Evolutionary conservation across 2,113 vertebrate species (phyloP), one percentile per base, ranked within the genome.

Genomic region (Megaptera novaeangliae): DNA sequence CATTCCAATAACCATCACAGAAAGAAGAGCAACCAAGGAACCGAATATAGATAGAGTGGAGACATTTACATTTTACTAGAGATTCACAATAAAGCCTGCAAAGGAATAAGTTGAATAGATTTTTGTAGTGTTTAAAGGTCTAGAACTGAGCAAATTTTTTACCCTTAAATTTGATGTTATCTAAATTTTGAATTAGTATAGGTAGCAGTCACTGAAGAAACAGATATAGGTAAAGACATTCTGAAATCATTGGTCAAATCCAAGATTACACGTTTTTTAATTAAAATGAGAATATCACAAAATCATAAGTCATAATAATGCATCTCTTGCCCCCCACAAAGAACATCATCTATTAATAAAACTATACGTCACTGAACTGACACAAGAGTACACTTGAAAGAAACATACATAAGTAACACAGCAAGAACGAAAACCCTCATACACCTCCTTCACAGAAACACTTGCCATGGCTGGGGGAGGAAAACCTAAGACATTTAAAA

Each of bases 121-220:
- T 80, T 85, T 93, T 83, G 25, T 72, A 87, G 49, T 82, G 61
- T 55, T 88, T 97, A 81, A 88, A 85, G 63, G 69, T 96, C 36
- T 10, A 84, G 46, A 88, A 18, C 18, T 83, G 36, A 90, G 21
- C 34, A 94, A 39, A 80, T 21, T 18, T 15, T 69, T 94, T 91
- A 80, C 34, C 91, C 29, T 68, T 86, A 89, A 90, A 93, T 94
- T 97, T 95, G 63, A 96, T 75, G 27, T 41, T n/a, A 95, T 83
- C 41, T 86, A 66, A 89, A 68, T 87, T 96, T 96, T 95, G 27
- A 96, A 88, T 83, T 81, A 55, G 49, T 36, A 31, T 88, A 52
- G 31, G 49, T 55, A 57, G 12, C n/a, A 66, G 52, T 88, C 92
- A 84, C 18, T 66, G 44, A 95, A 81, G 59, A 95, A 91, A 77